These are phyloP conservation scores for Drosophila subquinaria DNA, from an alignment of 2,888 invertebrate genomes.

Conservation along the genomic window DNA sequence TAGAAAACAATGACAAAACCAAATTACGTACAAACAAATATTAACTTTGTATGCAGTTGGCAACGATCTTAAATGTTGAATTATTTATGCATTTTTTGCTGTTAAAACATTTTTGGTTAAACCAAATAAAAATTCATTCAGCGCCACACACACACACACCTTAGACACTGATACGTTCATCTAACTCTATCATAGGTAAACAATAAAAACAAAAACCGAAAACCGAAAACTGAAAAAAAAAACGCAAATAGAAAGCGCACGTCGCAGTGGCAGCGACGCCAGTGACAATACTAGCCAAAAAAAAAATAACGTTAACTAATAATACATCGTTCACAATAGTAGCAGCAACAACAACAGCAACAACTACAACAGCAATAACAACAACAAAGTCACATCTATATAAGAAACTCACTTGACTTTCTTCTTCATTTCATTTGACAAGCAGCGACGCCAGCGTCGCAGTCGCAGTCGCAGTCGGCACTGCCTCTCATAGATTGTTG, in stretches of 20 bases:
- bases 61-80: constrained; percentile 21
- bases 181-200: constrained; percentile 75
- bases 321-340: constrained; percentile 60
- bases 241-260: constrained; percentile 81
- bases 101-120: constrained; percentile 41
- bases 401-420: constrained; percentile 65
- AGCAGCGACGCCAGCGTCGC: constrained; percentile 30
- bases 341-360: constrained; percentile 32
- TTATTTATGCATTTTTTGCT: constrained; percentile 68
- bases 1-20: constrained; percentile 19
- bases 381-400: constrained; percentile 32
- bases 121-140: constrained; percentile 66
- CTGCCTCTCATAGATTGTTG: constrained; percentile 26
- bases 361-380: constrained; percentile 34
- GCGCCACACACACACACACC: constrained; percentile 41
- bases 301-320: constrained; percentile 63
- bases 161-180: constrained; percentile 66
- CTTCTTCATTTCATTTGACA: constrained; percentile 70
- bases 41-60: constrained; percentile 62
- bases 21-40: constrained; percentile 1
- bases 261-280: constrained; percentile 44
- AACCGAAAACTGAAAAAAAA: constrained; percentile 40
- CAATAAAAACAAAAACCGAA: constrained; percentile 58
- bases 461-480: constrained; percentile 5
- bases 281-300: constrained; percentile 56